These are phyloP conservation scores for Mesembrinibis cayennensis DNA, from an alignment of 2,113 vertebrate genomes.

Conservation along the genomic window DNA sequence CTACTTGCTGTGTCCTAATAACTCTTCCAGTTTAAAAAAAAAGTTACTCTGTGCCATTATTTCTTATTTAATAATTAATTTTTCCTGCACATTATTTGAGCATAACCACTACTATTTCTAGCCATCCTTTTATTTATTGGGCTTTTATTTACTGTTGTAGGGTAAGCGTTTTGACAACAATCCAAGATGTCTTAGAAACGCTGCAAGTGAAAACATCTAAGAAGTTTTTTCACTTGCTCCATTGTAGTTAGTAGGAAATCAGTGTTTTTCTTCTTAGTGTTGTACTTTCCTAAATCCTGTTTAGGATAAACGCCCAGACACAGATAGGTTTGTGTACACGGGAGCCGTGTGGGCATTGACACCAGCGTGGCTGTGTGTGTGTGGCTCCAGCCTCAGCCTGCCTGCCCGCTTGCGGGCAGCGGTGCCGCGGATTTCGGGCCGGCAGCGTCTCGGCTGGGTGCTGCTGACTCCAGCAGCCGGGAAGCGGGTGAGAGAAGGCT, in stretches of 20 bases:
- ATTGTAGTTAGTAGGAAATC: not conserved
- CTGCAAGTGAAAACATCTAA: not conserved
- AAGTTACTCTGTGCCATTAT: not conserved
- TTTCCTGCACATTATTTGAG: not conserved
- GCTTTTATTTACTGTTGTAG: not conserved
- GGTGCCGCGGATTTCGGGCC: not conserved
- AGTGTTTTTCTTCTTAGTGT: not conserved
- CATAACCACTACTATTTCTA: not conserved
- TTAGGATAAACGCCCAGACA: not conserved
- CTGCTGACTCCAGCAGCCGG: not conserved
- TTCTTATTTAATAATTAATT: not conserved
- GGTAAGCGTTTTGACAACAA: not conserved
- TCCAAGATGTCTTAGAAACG: not conserved
- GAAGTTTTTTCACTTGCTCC: not conserved
- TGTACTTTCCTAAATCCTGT: not conserved
- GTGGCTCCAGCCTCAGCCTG: not conserved
- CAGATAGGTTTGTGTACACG: rapidly evolving
- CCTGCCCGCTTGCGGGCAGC: not conserved
- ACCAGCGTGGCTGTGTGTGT: not conserved
- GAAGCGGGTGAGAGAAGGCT: not conserved
- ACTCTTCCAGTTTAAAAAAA: not conserved
- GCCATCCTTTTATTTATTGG: not conserved
- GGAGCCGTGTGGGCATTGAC: not conserved
- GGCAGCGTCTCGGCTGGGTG: not conserved
- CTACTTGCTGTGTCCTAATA: not conserved